Evolutionary conservation across 2,113 vertebrate species (phyloP).

Genomic region (Tragelaphus scriptus): DNA sequence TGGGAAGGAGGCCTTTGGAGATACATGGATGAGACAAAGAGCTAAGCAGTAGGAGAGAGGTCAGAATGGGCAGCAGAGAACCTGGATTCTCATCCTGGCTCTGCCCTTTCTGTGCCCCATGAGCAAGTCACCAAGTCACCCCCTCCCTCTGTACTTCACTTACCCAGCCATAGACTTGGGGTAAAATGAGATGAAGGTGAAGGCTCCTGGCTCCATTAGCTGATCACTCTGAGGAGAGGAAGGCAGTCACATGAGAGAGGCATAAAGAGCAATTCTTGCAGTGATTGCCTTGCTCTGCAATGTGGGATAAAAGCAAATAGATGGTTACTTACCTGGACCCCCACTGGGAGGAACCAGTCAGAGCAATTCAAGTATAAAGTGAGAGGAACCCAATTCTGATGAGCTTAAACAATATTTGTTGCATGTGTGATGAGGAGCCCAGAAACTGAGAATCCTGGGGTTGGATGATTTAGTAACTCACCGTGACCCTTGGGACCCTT

Average conservation of each 20-base stretch:
- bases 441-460: background rate
- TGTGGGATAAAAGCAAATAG: background rate
- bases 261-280: background rate
- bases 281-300: accelerated
- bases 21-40: background rate
- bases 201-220: too few species aligned
- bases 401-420: background rate
- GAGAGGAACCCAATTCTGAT: background rate
- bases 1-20: background rate
- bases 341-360: background rate
- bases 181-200: background rate
- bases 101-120: too few species aligned
- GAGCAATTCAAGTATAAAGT: background rate
- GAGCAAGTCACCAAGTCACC: background rate
- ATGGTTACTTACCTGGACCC: background rate
- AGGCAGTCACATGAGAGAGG: background rate
- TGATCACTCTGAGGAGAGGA: background rate
- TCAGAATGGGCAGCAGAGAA: too few species aligned
- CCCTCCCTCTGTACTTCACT: background rate
- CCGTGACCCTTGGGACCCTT: too few species aligned
- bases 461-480: background rate
- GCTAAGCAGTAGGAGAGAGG: too few species aligned
- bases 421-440: background rate
- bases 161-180: accelerated
- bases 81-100: background rate